Conservation (phyloP, 2,888 invertebrate species). For the Pristionchus mayeri region DNA sequence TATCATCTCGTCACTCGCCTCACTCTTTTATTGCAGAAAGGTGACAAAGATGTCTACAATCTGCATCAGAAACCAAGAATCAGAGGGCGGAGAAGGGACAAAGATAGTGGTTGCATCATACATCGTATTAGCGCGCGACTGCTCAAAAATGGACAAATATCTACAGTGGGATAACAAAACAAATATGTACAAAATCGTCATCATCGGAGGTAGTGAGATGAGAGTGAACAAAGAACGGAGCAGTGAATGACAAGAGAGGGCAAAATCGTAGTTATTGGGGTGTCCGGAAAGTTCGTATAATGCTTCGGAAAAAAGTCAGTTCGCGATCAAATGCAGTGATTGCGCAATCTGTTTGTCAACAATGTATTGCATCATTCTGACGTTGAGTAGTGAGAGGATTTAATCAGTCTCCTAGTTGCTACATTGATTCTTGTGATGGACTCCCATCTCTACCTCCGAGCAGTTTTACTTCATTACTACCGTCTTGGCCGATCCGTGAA, state of each 20-base stretch:
- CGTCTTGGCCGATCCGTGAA: no score
- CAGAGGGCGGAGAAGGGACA: background rate
- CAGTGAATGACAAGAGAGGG: background rate
- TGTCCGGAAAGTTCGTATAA: no score
- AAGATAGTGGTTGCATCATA: background rate
- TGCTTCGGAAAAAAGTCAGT: no score
- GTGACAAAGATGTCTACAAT: background rate
- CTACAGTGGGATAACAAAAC: background rate
- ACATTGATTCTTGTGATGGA: no score
- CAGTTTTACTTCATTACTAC: no score
- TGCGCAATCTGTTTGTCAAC: no score
- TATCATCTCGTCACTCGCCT: conserved; percentile 13
- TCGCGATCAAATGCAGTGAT: no score
- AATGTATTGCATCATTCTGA: no score
- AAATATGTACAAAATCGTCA: conserved; percentile 9
- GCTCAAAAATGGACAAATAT: background rate
- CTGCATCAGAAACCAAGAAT: background rate
- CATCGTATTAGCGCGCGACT: conserved; percentile 2
- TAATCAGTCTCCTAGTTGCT: no score
- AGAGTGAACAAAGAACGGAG: background rate
- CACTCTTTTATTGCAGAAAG: conserved; percentile 13
- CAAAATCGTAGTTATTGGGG: no score
- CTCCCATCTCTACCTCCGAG: no score
- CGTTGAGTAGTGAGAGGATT: no score
- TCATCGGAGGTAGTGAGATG: background rate